These are phyloP conservation scores for Hestina assimilis DNA, from an alignment of 1,140 invertebrate species.

Conservation along the genomic window DNA sequence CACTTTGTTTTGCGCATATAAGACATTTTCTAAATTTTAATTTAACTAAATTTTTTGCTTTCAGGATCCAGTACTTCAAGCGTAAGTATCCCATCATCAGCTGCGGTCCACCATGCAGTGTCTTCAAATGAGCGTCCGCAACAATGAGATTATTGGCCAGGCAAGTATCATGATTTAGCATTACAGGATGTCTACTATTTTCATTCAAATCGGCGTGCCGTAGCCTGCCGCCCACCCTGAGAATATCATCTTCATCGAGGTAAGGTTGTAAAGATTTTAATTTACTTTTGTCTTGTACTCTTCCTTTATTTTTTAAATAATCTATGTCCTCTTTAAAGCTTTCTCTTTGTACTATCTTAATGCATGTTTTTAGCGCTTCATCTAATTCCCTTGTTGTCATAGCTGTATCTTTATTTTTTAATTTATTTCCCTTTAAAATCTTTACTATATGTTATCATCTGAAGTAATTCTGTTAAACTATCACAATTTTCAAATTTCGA, in stretches of 20 bases:
- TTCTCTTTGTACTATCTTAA: no score
- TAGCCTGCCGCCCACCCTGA: conserved; percentile 20
- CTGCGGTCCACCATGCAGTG: conserved; percentile 20
- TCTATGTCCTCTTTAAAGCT: no score
- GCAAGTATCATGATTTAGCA: neutral
- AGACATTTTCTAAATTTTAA: conserved; percentile 5
- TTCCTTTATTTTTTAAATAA: no score
- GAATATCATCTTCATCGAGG: conserved; percentile 12
- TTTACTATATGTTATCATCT: conserved; percentile 1
- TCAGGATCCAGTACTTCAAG: conserved; percentile 9
- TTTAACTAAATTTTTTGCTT: conserved; percentile 16
- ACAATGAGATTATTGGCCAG: conserved; percentile 2
- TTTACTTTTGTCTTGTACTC: neutral
- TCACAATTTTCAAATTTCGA: no score
- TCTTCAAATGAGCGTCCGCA: conserved; percentile 8
- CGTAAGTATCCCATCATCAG: conserved; percentile 15
- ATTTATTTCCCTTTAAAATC: neutral
- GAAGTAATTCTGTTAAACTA: neutral
- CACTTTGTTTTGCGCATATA: conserved; percentile 17
- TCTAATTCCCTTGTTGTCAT: conserved; percentile 43
- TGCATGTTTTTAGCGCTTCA: no score
- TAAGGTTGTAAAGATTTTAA: conserved; percentile 14
- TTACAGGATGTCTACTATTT: conserved; percentile 10
- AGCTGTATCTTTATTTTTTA: conserved; percentile 25
- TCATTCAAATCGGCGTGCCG: neutral